Percentiles rank a stretch among this genome's conserved stretches.
These are phyloP conservation scores for Syncerus caffer DNA, from an alignment of 2,797 vertebrate genomes.

Conservation along the genomic window DNA sequence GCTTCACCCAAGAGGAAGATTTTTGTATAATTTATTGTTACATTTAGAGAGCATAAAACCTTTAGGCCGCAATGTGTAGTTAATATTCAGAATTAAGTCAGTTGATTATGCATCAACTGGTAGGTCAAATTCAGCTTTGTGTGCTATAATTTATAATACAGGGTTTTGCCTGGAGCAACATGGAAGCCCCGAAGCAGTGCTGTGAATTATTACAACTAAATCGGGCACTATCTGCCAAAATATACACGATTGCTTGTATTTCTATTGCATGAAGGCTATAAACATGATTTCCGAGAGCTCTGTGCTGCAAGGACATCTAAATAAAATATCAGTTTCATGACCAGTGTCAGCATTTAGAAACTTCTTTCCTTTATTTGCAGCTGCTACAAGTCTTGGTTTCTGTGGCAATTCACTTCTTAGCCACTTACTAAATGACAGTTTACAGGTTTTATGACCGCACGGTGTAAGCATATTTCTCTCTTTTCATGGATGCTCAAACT, in stretches of 20 bases:
- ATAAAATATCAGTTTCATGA: constrained; percentile 80
- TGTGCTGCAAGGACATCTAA: constrained; percentile 78
- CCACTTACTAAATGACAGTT: constrained; percentile 40
- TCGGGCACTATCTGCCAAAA: constrained; percentile 78
- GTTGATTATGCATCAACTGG: constrained; percentile 95
- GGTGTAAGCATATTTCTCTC: neutral
- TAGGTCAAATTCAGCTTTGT: constrained; percentile 97
- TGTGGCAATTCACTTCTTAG: constrained; percentile 52
- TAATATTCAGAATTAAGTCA: constrained; percentile 94
- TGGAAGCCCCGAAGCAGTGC: constrained; percentile 81
- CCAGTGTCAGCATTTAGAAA: constrained; percentile 76
- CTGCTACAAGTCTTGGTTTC: constrained; percentile 1
- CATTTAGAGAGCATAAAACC: constrained; percentile 87
- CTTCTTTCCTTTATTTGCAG: constrained; percentile 41
- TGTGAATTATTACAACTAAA: constrained; percentile 82
- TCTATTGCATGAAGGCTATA: constrained; percentile 67
- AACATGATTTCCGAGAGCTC: constrained; percentile 75
- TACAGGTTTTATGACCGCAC: constrained; percentile 25
- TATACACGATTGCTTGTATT: constrained; percentile 57
- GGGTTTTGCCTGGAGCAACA: constrained; percentile 92
- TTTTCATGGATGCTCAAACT: neutral
- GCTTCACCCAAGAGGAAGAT: constrained; percentile 85
- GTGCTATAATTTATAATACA: constrained; percentile 95
- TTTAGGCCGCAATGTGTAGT: constrained; percentile 91
- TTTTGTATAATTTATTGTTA: constrained; percentile 91